A percentile compares a stretch with the other conserved stretches of the same genome.
These are phyloP conservation scores for Thalassarche chlororhynchos DNA, from an alignment of 2,113 vertebrate genomes.

Conservation along the genomic window DNA sequence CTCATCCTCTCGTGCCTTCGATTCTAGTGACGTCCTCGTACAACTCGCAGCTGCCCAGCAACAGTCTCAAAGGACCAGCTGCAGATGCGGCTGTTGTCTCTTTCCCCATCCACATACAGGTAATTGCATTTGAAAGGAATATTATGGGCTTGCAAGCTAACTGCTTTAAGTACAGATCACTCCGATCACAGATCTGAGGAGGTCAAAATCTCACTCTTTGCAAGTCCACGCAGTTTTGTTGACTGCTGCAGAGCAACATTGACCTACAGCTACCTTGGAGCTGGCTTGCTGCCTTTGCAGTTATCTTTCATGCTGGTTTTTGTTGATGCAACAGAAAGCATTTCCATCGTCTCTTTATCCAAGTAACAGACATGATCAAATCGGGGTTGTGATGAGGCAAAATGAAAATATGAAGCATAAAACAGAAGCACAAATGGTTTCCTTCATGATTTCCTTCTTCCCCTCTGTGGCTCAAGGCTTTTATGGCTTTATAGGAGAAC, in stretches of 20 bases:
- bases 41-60: not conserved
- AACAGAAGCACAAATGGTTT: not conserved
- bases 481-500: not conserved
- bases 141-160: fast-evolving
- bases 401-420: not conserved
- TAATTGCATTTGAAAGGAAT: not conserved
- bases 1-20: not conserved
- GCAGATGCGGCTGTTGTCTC: not conserved
- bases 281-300: conserved; percentile 21
- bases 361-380: conserved; percentile 24
- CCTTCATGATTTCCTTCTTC: not conserved
- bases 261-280: not conserved
- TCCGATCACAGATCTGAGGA: not conserved
- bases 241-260: not conserved
- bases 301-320: not conserved
- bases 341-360: conserved; percentile 43
- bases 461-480: not conserved
- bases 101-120: not conserved
- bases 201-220: not conserved
- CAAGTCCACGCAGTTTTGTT: not conserved
- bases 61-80: not conserved
- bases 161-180: not conserved
- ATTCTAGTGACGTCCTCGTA: not conserved
- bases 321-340: conserved; percentile 60
- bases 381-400: not conserved